phyloP scores from a whole-genome alignment of 2,797 vertebrate species.

The Rallus crepitans region DNA sequence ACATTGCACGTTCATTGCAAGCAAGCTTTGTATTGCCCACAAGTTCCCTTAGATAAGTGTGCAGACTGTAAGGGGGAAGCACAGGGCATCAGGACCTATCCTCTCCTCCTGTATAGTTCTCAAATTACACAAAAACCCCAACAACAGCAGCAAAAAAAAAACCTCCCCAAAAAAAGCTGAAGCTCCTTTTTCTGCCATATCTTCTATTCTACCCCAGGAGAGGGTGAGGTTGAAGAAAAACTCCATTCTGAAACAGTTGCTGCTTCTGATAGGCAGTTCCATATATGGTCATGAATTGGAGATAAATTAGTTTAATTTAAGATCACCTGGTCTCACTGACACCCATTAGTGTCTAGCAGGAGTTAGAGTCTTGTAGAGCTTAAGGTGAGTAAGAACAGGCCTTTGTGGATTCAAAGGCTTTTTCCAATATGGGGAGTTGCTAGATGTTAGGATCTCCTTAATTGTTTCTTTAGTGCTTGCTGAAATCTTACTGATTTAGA shows the following conservation, averaged over 20 bases:
- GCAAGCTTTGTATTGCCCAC: not conserved
- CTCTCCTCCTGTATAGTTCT: not conserved
- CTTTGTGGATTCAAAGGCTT: not conserved
- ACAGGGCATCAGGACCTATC: not conserved
- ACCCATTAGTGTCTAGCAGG: not conserved
- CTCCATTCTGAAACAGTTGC: not conserved
- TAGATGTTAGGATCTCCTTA: not conserved
- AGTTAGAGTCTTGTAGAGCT: not conserved
- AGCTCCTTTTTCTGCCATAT: not conserved
- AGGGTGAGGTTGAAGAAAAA: not conserved
- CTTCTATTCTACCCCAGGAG: not conserved
- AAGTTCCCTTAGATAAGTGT: not conserved
- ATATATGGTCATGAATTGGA: not conserved
- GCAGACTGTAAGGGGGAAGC: not conserved
- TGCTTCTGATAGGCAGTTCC: not conserved
- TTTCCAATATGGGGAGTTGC: rapidly evolving
- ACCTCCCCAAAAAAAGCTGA: not conserved
- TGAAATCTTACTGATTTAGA: not conserved
- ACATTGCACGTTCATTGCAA: rapidly evolving
- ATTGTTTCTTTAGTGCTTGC: not conserved
- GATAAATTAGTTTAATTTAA: slow-evolving; percentile 1
- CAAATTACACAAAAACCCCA: not conserved
- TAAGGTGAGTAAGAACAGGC: rapidly evolving
- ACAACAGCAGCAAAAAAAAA: not conserved
- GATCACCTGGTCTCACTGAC: not conserved